Evolutionary conservation across 2,797 vertebrate genomes (phyloP).

Genomic region (Megalops cyprinoides): DNA sequence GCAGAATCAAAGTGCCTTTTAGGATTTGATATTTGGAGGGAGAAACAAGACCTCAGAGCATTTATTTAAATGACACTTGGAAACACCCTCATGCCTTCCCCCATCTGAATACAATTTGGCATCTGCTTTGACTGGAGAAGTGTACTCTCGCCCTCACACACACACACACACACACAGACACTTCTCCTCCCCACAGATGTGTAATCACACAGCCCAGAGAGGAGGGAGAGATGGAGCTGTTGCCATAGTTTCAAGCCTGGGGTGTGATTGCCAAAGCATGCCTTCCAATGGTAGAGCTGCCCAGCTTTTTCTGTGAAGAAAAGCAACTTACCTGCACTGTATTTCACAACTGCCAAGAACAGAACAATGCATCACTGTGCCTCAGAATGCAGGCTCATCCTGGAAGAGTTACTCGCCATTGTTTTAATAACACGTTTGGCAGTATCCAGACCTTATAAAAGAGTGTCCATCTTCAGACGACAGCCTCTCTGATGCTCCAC

Average conservation of each 20-base stretch:
- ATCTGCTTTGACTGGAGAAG: slow-evolving; percentile 47
- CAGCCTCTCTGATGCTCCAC: no score
- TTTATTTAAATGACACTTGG: slow-evolving; percentile 71
- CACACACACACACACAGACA: background rate
- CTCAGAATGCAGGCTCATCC: background rate
- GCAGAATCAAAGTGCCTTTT: slow-evolving; percentile 54
- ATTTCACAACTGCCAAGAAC: slow-evolving; percentile 10
- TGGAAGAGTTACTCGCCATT: background rate
- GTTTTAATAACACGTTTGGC: background rate
- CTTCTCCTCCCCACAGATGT: background rate
- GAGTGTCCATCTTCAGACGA: no score
- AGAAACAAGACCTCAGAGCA: slow-evolving; percentile 62
- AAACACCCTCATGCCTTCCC: slow-evolving; percentile 61
- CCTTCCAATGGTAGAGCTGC: background rate
- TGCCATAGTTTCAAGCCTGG: slow-evolving; percentile 42
- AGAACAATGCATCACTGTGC: background rate
- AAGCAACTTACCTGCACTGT: background rate
- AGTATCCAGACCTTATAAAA: background rate
- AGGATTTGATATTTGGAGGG: slow-evolving; percentile 63
- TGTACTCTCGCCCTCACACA: background rate
- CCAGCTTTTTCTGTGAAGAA: background rate
- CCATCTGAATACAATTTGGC: slow-evolving; percentile 77
- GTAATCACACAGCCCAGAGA: slow-evolving; percentile 14
- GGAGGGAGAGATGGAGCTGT: slow-evolving; percentile 62
- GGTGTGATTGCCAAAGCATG: background rate